These are phyloP conservation scores for Ectemnius lituratus DNA, from an alignment of 2,888 invertebrate genomes.

Conservation along the genomic window DNA sequence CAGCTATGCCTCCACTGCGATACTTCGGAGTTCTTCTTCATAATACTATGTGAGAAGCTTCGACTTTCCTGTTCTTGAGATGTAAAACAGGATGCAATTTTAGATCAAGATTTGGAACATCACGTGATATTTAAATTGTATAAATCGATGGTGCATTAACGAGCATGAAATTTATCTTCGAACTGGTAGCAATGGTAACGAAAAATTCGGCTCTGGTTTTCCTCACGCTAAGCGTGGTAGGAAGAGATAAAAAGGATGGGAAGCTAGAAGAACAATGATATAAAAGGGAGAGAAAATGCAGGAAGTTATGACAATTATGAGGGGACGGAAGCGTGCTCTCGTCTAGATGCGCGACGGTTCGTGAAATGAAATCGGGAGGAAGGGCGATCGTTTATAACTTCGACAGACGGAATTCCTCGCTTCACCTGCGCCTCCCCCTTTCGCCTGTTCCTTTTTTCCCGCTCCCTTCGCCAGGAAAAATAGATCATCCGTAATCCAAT, in stretches of 20 bases:
- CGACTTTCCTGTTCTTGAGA: too few relatives aligned
- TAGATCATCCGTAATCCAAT: conserved; percentile 51
- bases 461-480: conserved; percentile 34
- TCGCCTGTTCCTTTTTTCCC: conserved; percentile 11
- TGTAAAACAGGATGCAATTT: too few relatives aligned
- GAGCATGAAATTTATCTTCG: too few relatives aligned
- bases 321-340: conserved; percentile 38
- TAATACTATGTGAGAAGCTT: too few relatives aligned
- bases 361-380: conserved; percentile 71
- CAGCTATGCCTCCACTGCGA: too few relatives aligned
- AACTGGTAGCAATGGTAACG: too few relatives aligned
- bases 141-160: too few relatives aligned
- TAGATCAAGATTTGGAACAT: too few relatives aligned
- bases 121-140: too few relatives aligned
- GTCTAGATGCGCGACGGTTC: conserved; percentile 68
- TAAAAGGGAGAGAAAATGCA: conserved; percentile 59
- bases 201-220: too few relatives aligned
- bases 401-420: conserved; percentile 63
- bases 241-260: conserved; percentile 16
- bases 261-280: conserved; percentile 37
- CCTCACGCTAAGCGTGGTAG: not conserved
- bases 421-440: conserved; percentile 32
- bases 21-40: too few relatives aligned
- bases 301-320: conserved; percentile 70
- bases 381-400: conserved; percentile 70